Conservation (phyloP, 2,888 invertebrate genomes). For the Eubasilissa splendida region DNA sequence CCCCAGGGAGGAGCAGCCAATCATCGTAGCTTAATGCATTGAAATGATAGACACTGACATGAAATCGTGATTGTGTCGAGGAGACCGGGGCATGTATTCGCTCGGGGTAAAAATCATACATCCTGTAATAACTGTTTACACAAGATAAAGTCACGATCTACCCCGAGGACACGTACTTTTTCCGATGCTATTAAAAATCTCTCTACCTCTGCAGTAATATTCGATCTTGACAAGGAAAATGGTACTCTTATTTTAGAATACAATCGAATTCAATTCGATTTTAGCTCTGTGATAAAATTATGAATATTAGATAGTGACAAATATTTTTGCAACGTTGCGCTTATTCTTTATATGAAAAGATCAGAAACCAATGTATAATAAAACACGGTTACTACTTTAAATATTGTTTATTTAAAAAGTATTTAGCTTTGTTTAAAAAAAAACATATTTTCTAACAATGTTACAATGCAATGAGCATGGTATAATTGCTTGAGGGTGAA, state of each 20-base stretch:
- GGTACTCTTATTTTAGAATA: background rate
- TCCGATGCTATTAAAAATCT: background rate
- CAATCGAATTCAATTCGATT: background rate
- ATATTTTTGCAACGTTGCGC: background rate
- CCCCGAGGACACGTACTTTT: constrained; percentile 3
- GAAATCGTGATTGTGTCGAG: constrained; percentile 25
- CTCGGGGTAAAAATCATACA: constrained; percentile 18
- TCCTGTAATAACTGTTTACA: constrained; percentile 9
- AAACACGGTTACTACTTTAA: too few species aligned
- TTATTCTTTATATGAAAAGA: too few species aligned
- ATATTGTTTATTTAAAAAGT: too few species aligned
- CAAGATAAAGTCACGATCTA: constrained; percentile 15
- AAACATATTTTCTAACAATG: too few species aligned
- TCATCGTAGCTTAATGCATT: constrained; percentile 34
- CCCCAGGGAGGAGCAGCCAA: constrained; percentile 13
- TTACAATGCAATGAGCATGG: too few species aligned
- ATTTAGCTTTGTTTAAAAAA: too few species aligned
- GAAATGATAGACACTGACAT: constrained; percentile 36
- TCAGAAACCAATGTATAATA: too few species aligned
- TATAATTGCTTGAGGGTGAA: too few species aligned
- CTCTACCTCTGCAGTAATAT: background rate
- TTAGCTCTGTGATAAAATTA: background rate
- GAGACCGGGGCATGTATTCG: constrained; percentile 11
- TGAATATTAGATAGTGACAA: background rate
- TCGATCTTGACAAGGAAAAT: too few species aligned